Evolutionary conservation across 2,797 vertebrate genomes (phyloP), one percentile per base, ranked within the genome.

Genomic region (Brachyalestes nurse): DNA sequence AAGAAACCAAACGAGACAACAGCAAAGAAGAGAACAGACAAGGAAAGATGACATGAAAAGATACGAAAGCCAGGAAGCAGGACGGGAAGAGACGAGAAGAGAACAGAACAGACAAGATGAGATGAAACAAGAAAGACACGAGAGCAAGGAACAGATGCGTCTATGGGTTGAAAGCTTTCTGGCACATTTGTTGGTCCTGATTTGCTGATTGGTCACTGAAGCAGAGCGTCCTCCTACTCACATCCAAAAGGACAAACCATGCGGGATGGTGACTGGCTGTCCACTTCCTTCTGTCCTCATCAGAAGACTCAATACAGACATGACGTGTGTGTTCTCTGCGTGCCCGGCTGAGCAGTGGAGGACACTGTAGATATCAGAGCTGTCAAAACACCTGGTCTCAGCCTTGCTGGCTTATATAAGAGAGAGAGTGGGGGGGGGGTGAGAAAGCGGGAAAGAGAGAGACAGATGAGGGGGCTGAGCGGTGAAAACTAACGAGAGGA

Each of bases 321-420:
- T 5, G 25, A 69, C 67, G 25, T 51, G 47, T 25, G 45, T 25
- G n/a, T 23, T 42, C 45, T 51, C 40, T 75, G 61, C 34, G 25
- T 19, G 64, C 38, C 64, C 57, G 28, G 45, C 45, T 70, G 21
- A 70, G 40, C 25, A 49, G 40, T 75, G 78, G 72, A 78, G 78
- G 76, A 57, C 60, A 53, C 34, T 55, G 72, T 75, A 65, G 55
- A 53, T 80, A 76, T 72, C 75, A 19, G 73, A 71, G 55, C 58
- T 57, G 72, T 70, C 57, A 65, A 49, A 60, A 83, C 65, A 76
- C 58, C 77, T 70, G 58, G 79, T 79, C 60, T 71, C 67, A 71
- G 67, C 16, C 45, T 53, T 23, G 28, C 71, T 55, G 45, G 60
- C 45, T 79, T 79, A 72, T 55, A 72, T 69, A 60, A 80, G 8